These are phyloP conservation scores for Ia io DNA, from an alignment of 2,113 vertebrate species.

Conservation along the genomic window DNA sequence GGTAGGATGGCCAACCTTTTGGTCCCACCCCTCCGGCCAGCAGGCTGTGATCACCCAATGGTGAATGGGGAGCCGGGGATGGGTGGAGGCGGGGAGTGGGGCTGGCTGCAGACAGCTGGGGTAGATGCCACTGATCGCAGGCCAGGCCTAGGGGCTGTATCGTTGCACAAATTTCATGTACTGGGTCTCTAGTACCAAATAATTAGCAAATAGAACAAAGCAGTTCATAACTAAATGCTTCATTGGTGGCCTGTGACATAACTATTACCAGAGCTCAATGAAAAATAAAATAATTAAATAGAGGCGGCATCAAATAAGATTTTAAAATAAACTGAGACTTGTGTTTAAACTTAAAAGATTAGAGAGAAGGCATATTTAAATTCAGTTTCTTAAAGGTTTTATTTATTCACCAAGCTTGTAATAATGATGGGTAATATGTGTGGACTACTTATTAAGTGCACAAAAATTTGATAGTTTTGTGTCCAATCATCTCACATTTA, in stretches of 20 bases:
- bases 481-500: background rate
- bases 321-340: background rate
- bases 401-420: background rate
- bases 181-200: background rate
- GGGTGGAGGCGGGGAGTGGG: too few relatives aligned
- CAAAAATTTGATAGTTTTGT: background rate
- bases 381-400: background rate
- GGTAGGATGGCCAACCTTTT: too few relatives aligned
- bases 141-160: too few relatives aligned
- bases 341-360: background rate
- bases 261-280: background rate
- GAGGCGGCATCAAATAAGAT: background rate
- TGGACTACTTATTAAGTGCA: background rate
- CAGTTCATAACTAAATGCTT: background rate
- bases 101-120: too few relatives aligned
- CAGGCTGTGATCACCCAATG: too few relatives aligned
- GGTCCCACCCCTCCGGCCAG: too few relatives aligned
- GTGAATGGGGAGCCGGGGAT: too few relatives aligned
- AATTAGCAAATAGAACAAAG: background rate
- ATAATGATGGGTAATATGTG: background rate
- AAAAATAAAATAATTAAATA: background rate
- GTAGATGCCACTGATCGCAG: too few relatives aligned
- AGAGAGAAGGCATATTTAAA: background rate
- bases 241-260: background rate
- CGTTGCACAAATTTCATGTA: too few relatives aligned